Base-by-base conservation (phyloP, 2,797 vertebrate species). In the Melanogrammus aeglefinus region DNA sequence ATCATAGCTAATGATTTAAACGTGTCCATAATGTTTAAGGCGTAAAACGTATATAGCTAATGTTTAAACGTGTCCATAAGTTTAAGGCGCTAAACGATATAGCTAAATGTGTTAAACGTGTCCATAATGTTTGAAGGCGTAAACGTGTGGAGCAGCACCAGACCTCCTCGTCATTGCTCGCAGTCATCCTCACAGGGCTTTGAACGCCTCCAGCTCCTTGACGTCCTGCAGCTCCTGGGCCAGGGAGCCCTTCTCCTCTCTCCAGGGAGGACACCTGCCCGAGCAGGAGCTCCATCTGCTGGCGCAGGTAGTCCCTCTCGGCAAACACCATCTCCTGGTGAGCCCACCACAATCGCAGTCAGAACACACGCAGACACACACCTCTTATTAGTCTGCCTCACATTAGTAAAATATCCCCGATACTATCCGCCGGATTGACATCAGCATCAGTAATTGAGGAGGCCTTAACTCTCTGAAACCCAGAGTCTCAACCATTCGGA, bases 141-240 rank as follows among this genome's bases (percentile, higher is more conserved):
- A 39, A 39, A 39, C 9, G 9, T 10, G 38, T 39, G 9, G 0
- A 39, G 16, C 3, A 57, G 16, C 16, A 27, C 63, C 63, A 27
- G 63, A 99, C 98, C 96, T 98, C 95, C 0, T 95, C 91, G 74
- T 96, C 96, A 75, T 93, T 94, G 71, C 88, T 88, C n/a, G 75
- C 91, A 85, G 87, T 94, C 91, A 57, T 94, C 93, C 90, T 99
- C 98, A n/a, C 38, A 99, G 92, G 70, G 79, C 81, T 77, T 93
- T 90, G 86, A 99, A 99, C 88, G 98, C 96, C 0, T 96, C 93
- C 2, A 86, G 82, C 70, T 97, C 96, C 7, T 31, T 80, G 81
- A 91, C 96, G 80, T 98, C 96, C 71, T 93, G 73, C 0, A 94
- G 76, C 29, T 94, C 91, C 70, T 84, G 79, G 1, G 79, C 82